Conservation (phyloP, 2,888 invertebrate species). For the Rutpela maculata region DNA sequence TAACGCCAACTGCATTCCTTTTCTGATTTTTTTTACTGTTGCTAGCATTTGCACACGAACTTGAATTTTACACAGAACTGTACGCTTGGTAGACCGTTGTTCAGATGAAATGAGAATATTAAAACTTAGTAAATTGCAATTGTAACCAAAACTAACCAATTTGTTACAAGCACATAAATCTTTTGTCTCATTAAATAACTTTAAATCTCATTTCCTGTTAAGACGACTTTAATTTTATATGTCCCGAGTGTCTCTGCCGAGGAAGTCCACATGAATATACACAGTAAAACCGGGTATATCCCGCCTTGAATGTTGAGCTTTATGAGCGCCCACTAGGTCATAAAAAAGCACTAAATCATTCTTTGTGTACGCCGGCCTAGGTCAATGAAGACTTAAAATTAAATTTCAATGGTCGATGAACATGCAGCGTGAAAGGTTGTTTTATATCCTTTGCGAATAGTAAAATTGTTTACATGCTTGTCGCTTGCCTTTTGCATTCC, state of each 20-base stretch:
- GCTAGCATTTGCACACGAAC: too few species aligned
- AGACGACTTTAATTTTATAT: conserved; percentile 41
- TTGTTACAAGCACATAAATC: conserved; percentile 45
- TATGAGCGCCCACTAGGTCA: conserved; percentile 37
- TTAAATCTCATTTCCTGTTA: conserved; percentile 51
- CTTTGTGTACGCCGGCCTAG: conserved; percentile 36
- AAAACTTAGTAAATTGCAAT: conserved; percentile 4
- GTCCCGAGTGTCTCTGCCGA: conserved; percentile 29
- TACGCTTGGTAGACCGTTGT: not conserved
- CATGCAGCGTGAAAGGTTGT: not conserved
- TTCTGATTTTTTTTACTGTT: too few species aligned
- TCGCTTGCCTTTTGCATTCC: not conserved
- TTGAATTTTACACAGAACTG: not conserved
- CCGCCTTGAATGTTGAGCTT: conserved; percentile 26
- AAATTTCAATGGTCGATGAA: conserved; percentile 6
- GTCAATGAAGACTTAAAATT: conserved; percentile 19
- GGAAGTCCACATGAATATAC: conserved; percentile 32
- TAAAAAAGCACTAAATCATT: conserved; percentile 42
- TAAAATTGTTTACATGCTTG: not conserved
- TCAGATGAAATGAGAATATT: not conserved
- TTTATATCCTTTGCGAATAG: not conserved
- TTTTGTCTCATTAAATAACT: conserved; percentile 47
- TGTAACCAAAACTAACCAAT: conserved; percentile 42
- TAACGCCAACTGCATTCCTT: too few species aligned
- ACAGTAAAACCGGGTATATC: conserved; percentile 8